Evolutionary conservation across 2,113 vertebrate species (phyloP).

Genomic region (Peromyscus californicus): DNA sequence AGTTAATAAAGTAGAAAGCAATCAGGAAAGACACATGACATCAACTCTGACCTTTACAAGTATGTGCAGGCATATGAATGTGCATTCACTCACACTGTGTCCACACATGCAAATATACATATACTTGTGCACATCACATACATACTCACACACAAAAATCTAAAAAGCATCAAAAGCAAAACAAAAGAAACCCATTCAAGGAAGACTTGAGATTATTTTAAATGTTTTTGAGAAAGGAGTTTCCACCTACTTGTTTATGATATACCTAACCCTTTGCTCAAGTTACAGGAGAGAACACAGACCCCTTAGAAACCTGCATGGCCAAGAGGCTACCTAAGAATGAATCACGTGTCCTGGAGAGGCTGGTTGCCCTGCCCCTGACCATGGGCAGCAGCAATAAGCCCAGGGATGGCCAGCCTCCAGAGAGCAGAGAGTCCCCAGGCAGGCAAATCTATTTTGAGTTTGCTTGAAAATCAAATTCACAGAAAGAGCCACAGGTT

Average conservation of each 20-base stretch:
- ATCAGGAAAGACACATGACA: neutral
- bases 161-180: neutral
- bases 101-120: neutral
- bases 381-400: neutral
- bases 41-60: neutral
- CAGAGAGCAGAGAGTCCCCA: neutral
- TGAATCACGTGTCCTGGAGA: neutral
- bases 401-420: neutral
- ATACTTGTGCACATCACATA: neutral
- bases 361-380: neutral
- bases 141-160: neutral
- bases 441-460: neutral
- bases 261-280: neutral
- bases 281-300: neutral
- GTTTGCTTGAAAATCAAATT: neutral
- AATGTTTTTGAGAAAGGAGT: neutral
- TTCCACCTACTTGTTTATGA: neutral
- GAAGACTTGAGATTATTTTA: slow-evolving; percentile 10
- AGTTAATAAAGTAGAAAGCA: neutral
- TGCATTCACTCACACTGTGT: neutral
- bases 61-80: too few species aligned
- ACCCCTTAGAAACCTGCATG: neutral
- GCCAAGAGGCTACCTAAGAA: neutral
- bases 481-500: neutral
- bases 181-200: neutral